These are phyloP conservation scores for Laothoe populi DNA, from an alignment of 2,888 invertebrate genomes.

Conservation along the genomic window DNA sequence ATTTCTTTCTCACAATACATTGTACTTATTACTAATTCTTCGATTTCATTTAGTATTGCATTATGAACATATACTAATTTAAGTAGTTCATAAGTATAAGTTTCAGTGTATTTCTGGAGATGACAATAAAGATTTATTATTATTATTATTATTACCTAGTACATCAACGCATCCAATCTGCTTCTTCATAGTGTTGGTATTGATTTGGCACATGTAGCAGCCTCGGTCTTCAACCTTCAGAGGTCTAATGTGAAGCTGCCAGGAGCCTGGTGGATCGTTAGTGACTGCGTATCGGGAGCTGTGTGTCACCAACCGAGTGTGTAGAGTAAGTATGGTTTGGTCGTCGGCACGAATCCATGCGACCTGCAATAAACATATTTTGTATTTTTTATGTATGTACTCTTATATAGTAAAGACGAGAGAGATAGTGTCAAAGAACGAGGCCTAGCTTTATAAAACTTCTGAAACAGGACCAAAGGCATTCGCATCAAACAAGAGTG, in stretches of 20 bases:
- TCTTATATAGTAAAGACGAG: too few relatives aligned
- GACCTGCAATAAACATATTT: slow-evolving; percentile 77
- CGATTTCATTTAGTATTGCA: too few relatives aligned
- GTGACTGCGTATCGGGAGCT: slow-evolving; percentile 89
- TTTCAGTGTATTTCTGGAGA: too few relatives aligned
- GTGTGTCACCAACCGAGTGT: slow-evolving; percentile 90
- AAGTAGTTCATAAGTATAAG: too few relatives aligned
- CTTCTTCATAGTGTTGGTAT: slow-evolving; percentile 91
- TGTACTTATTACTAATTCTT: too few relatives aligned
- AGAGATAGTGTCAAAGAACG: too few relatives aligned
- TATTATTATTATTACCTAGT: slow-evolving; percentile 84
- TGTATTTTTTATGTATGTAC: not conserved
- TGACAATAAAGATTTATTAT: too few relatives aligned
- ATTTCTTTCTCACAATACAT: too few relatives aligned
- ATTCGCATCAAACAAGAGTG: too few relatives aligned
- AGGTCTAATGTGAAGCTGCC: slow-evolving; percentile 90
- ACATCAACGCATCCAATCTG: slow-evolving; percentile 91
- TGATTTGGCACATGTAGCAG: slow-evolving; percentile 93
- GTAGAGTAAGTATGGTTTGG: slow-evolving; percentile 90
- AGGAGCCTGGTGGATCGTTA: slow-evolving; percentile 88
- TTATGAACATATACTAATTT: too few relatives aligned
- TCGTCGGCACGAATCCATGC: slow-evolving; percentile 91
- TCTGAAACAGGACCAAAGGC: too few relatives aligned
- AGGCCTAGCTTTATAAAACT: too few relatives aligned
- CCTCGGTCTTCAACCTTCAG: slow-evolving; percentile 90